These are phyloP conservation scores for Choristoneura rosaceana DNA, from an alignment of 2,888 invertebrate species.

Conservation along the genomic window DNA sequence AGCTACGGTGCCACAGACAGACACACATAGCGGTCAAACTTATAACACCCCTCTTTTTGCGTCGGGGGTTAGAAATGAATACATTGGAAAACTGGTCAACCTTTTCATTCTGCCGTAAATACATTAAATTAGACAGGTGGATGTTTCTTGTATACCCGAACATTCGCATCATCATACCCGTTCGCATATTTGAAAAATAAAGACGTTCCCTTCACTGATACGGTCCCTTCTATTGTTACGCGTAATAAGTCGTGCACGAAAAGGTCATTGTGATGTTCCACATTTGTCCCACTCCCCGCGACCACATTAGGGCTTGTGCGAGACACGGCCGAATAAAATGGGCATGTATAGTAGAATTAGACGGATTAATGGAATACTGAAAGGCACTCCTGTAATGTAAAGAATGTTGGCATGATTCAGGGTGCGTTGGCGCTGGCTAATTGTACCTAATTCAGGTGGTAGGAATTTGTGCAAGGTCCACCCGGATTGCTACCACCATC, in stretches of 20 bases:
- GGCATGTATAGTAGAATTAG: constrained; percentile 6
- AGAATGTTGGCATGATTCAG: constrained; percentile 3
- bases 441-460: too few relatives aligned
- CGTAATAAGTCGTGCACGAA: constrained; percentile 62
- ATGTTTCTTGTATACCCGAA: neutral
- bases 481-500: too few relatives aligned
- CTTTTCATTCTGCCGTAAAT: too few relatives aligned
- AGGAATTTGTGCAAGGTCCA: too few relatives aligned
- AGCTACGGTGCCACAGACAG: too few relatives aligned
- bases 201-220: neutral
- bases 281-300: constrained; percentile 52
- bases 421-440: neutral
- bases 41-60: too few relatives aligned
- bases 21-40: too few relatives aligned
- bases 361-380: neutral
- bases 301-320: constrained; percentile 23
- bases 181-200: neutral
- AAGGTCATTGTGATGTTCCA: constrained; percentile 61
- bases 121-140: too few relatives aligned
- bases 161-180: neutral
- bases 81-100: too few relatives aligned
- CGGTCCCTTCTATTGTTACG: constrained; percentile 58
- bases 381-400: neutral
- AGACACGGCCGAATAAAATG: constrained; percentile 15
- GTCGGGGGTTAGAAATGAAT: too few relatives aligned